These are phyloP conservation scores for Helostoma temminkii DNA, from an alignment of 2,797 vertebrate genomes.

Conservation along the genomic window DNA sequence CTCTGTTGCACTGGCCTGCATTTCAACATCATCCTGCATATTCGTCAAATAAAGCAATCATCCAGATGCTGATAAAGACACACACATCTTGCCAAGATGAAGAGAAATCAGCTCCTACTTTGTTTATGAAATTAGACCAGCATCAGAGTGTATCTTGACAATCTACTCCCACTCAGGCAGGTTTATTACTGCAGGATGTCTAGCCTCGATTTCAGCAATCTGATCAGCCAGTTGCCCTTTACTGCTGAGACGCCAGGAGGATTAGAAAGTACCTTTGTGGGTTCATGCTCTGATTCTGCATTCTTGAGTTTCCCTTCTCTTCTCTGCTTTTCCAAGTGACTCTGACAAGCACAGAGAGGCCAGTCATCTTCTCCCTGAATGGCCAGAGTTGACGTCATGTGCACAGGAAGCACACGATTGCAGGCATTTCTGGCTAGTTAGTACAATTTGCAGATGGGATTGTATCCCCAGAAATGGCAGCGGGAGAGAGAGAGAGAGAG, in stretches of 20 bases:
- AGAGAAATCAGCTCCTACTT: conserved; percentile 50
- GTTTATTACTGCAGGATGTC: conserved; percentile 69
- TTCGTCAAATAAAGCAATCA: conserved; percentile 47
- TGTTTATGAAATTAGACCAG: conserved; percentile 54
- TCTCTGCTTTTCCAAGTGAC: conserved; percentile 31
- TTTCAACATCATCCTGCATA: conserved; percentile 30
- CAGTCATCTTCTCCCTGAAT: conserved; percentile 39
- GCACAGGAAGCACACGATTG: conserved; percentile 49
- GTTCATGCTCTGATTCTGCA: conserved; percentile 65
- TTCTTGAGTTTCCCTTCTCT: conserved; percentile 59
- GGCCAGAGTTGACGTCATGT: conserved; percentile 44
- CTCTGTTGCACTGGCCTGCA: conserved; percentile 43
- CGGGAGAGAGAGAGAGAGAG: conserved; percentile 8
- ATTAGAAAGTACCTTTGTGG: conserved; percentile 71
- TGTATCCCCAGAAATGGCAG: conserved; percentile 46
- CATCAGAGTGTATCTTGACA: conserved; percentile 46
- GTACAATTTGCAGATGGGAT: conserved; percentile 57
- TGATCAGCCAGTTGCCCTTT: conserved; percentile 79
- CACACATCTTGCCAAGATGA: conserved; percentile 25
- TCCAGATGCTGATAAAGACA: conserved; percentile 29
- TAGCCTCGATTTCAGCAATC: conserved; percentile 69
- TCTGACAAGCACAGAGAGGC: conserved; percentile 50
- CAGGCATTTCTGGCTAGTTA: conserved; percentile 60
- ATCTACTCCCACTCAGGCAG: conserved; percentile 61
- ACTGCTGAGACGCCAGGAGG: conserved; percentile 54